Percentiles rank a stretch among this genome's conserved stretches.
Conservation (phyloP, 2,888 invertebrate genomes). For the Teinopalpus imperialis region DNA sequence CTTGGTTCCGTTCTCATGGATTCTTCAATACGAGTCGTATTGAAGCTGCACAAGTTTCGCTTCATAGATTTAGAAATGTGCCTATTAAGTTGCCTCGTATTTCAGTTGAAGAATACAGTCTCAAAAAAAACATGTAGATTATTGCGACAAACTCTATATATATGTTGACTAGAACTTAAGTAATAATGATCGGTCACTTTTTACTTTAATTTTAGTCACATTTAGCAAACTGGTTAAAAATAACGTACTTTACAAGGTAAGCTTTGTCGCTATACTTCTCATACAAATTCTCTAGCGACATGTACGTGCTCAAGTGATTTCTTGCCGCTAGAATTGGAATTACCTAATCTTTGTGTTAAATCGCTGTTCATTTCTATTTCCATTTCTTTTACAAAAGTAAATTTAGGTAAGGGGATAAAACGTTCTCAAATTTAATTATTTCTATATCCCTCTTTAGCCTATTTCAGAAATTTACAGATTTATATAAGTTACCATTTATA, state of each 20-base stretch:
- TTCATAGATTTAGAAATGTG: too few relatives aligned
- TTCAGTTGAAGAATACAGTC: too few relatives aligned
- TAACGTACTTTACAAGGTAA: conserved; percentile 21
- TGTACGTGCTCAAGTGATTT: conserved; percentile 60
- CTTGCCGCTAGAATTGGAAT: conserved; percentile 51
- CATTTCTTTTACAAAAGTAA: conserved; percentile 42
- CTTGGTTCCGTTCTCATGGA: too few relatives aligned
- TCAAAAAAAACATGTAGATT: too few relatives aligned
- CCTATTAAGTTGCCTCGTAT: too few relatives aligned
- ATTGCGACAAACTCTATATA: too few relatives aligned
- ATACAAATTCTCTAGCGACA: conserved; percentile 44
- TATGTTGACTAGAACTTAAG: too few relatives aligned
- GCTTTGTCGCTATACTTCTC: conserved; percentile 28
- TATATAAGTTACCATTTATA: too few relatives aligned
- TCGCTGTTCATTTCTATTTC: conserved; percentile 47
- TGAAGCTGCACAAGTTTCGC: too few relatives aligned
- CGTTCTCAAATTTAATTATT: conserved; percentile 25
- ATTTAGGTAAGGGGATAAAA: conserved; percentile 29
- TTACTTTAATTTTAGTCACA: too few relatives aligned
- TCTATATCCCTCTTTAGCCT: conserved; percentile 5
- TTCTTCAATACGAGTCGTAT: too few relatives aligned
- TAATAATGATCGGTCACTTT: too few relatives aligned
- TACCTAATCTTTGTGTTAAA: conserved; percentile 54
- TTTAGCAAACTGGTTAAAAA: conserved; percentile 19
- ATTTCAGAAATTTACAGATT: conserved; percentile 5